Conservation (phyloP, 2,797 vertebrate species). For the Pterois miles region DNA sequence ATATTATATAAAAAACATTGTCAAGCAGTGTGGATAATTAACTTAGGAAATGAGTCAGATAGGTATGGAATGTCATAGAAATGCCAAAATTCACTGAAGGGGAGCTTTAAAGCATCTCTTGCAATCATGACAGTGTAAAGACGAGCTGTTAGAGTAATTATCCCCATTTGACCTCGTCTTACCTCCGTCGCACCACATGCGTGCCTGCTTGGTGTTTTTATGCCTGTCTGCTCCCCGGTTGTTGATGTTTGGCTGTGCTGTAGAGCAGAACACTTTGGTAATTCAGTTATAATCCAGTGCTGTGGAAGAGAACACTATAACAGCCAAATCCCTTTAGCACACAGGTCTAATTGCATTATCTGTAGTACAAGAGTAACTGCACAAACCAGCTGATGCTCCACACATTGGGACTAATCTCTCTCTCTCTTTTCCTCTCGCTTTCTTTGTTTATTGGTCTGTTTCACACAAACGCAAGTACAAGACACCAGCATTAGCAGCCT, state of each 20-base stretch:
- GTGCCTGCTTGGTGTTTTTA: conserved; percentile 31
- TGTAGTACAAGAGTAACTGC: conserved; percentile 67
- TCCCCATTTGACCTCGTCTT: conserved; percentile 39
- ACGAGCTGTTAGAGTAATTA: conserved; percentile 41
- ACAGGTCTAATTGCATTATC: conserved; percentile 76
- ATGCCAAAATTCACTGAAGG: too few relatives aligned
- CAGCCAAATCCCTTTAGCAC: conserved; percentile 70
- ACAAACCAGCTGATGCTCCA: conserved; percentile 68
- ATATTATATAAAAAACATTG: too few relatives aligned
- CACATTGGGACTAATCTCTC: conserved; percentile 18
- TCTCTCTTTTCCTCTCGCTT: not conserved
- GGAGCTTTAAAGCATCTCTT: not conserved
- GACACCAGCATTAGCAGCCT: not conserved
- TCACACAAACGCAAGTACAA: not conserved
- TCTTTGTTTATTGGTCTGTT: not conserved
- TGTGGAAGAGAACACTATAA: conserved; percentile 64
- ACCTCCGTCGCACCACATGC: not conserved
- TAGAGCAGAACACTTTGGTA: conserved; percentile 57
- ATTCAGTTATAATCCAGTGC: conserved; percentile 66
- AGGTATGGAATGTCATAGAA: too few relatives aligned
- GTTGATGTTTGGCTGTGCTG: conserved; percentile 65
- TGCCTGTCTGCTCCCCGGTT: conserved; percentile 52
- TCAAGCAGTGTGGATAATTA: too few relatives aligned
- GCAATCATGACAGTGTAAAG: conserved; percentile 8
- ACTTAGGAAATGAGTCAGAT: too few relatives aligned